phyloP scores from a whole-genome alignment of 23 tunicate genomes.

The Halocynthia aurantium region DNA sequence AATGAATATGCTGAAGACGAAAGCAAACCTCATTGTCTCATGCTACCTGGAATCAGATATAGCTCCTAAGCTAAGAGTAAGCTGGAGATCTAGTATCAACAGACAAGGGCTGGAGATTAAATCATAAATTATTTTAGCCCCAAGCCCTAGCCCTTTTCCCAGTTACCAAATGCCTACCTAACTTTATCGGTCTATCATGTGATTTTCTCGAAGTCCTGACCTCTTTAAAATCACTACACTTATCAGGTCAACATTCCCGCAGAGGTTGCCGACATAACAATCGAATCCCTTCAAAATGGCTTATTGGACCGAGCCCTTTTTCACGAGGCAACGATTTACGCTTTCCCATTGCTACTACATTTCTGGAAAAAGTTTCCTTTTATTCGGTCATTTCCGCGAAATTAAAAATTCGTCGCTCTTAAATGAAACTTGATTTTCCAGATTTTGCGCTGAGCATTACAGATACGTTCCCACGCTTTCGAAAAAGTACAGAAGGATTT shows the following conservation, averaged over 20 bases:
- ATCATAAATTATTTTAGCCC: background rate
- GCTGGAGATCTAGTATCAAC: background rate
- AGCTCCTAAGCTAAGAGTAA: conserved; percentile 38
- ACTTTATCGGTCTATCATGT: too few relatives aligned
- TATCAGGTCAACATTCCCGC: conserved; percentile 39
- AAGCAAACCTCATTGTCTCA: conserved; percentile 46
- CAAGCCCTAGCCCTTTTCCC: background rate
- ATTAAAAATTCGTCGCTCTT: background rate
- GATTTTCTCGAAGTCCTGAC: too few relatives aligned
- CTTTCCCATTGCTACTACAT: conserved; percentile 41
- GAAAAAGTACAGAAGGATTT: conserved; percentile 29
- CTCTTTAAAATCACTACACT: background rate
- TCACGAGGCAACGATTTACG: conserved; percentile 53
- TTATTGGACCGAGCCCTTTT: conserved; percentile 42
- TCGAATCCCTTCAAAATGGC: conserved; percentile 46
- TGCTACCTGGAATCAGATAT: conserved; percentile 62
- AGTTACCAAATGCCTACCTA: background rate
- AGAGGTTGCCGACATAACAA: conserved; percentile 44
- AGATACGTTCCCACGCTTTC: conserved; percentile 49
- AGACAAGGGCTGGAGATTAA: background rate
- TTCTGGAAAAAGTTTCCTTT: conserved; percentile 50
- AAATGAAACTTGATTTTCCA: background rate
- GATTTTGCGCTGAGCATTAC: conserved; percentile 58
- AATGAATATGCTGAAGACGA: conserved; percentile 22
- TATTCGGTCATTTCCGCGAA: background rate